A percentile compares a stretch with the other conserved stretches of the same genome.
Evolutionary conservation across 2,888 invertebrate species (phyloP).

Genomic region (Ligdia adustata): DNA sequence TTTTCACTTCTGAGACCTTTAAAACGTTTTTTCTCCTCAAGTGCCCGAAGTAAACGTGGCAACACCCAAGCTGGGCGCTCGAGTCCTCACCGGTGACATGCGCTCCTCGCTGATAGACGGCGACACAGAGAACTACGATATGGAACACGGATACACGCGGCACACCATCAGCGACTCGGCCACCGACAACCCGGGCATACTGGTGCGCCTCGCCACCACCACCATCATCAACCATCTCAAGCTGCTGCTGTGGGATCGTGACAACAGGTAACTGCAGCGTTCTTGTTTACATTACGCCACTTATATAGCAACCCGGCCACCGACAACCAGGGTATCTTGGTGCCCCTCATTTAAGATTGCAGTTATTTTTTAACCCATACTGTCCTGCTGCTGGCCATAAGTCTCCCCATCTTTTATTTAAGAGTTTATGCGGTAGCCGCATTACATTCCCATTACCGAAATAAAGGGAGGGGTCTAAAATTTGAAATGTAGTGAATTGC

Average conservation of each 20-base stretch:
- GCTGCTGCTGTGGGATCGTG: conserved; percentile 97
- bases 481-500: no score
- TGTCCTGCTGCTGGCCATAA: no score
- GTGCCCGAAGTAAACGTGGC: conserved; percentile 97
- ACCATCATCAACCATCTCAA: conserved; percentile 97
- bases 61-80: conserved; percentile 90
- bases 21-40: conserved; percentile 49
- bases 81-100: conserved; percentile 96
- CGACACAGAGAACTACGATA: conserved; percentile 93
- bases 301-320: no score
- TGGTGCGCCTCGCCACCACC: conserved; percentile 91
- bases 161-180: conserved; percentile 92
- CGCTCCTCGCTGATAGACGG: conserved; percentile 94
- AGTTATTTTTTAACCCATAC: no score
- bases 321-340: no score
- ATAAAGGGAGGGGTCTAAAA: no score
- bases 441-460: no score
- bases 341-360: no score
- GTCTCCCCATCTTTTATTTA: no score
- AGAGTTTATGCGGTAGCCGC: no score
- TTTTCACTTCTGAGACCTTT: no score
- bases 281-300: no score
- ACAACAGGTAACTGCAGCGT: conserved; percentile 89
- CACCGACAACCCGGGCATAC: conserved; percentile 88
- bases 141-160: conserved; percentile 96